Evolutionary conservation across 2,888 invertebrate species (phyloP).

Genomic region (Platycnemis pennipes): DNA sequence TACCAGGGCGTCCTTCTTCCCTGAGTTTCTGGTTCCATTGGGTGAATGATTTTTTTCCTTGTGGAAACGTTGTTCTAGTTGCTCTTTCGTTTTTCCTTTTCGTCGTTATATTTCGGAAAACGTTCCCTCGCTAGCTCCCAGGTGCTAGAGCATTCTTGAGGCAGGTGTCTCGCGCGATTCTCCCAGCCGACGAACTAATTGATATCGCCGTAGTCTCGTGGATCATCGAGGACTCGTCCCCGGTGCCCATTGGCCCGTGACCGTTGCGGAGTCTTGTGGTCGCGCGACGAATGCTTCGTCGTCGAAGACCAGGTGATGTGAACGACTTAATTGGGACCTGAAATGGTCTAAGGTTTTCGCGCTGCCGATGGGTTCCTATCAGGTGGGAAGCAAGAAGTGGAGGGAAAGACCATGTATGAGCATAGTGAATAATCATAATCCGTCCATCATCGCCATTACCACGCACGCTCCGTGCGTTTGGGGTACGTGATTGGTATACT

Average conservation of each 20-base stretch:
- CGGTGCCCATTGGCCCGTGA: not conserved
- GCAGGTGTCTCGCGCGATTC: not conserved
- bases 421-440: not conserved
- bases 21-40: too few species aligned
- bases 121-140: too few species aligned
- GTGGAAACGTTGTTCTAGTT: too few species aligned
- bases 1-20: too few species aligned
- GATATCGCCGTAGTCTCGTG: not conserved
- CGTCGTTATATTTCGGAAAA: too few species aligned
- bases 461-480: not conserved
- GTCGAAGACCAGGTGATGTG: not conserved
- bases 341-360: not conserved
- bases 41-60: too few species aligned
- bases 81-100: too few species aligned
- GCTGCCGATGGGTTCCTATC: too few species aligned
- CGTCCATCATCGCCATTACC: not conserved
- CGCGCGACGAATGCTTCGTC: not conserved
- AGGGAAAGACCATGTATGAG: too few species aligned
- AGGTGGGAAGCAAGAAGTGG: too few species aligned
- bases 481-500: not conserved
- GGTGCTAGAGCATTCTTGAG: not conserved
- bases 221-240: not conserved
- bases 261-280: not conserved
- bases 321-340: not conserved
- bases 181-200: not conserved